Conservation (phyloP, 2,797 vertebrate species). For the Pelodytes ibericus region DNA sequence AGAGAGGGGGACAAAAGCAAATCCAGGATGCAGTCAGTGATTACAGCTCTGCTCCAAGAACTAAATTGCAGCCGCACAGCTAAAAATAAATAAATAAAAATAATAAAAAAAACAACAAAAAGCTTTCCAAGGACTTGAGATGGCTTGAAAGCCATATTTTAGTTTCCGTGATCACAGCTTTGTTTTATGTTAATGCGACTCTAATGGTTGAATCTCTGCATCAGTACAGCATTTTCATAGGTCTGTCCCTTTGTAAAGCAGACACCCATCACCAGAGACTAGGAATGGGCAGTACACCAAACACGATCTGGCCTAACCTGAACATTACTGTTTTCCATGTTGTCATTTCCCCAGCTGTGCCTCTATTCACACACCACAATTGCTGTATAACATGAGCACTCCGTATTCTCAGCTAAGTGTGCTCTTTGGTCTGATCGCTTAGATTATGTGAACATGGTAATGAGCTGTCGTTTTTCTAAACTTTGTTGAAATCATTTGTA, state of each 20-base stretch:
- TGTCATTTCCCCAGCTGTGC: conserved; percentile 26
- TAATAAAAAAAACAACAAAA: conserved; percentile 29
- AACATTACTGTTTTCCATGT: conserved; percentile 18
- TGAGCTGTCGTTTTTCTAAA: neutral
- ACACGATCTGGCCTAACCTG: conserved; percentile 8
- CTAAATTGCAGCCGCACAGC: conserved; percentile 42
- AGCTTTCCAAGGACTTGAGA: conserved; percentile 32
- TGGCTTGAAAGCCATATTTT: conserved; percentile 46
- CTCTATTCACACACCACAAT: conserved; percentile 17
- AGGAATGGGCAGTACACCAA: conserved; percentile 20
- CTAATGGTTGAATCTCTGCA: conserved; percentile 32
- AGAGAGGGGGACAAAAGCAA: conserved; percentile 35
- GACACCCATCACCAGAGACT: conserved; percentile 13
- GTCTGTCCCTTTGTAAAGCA: conserved; percentile 28
- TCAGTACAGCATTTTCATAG: conserved; percentile 19
- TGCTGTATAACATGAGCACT: neutral
- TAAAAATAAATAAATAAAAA: conserved; percentile 31
- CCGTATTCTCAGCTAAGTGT: neutral
- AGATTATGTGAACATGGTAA: neutral
- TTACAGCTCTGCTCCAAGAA: conserved; percentile 36
- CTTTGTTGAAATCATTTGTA: neutral
- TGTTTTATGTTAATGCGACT: conserved; percentile 52
- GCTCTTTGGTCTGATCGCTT: neutral
- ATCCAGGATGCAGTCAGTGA: conserved; percentile 49
- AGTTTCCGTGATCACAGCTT: conserved; percentile 48